Evolutionary conservation across 2,113 vertebrate genomes (phyloP).

Genomic region (Pungitius pungitius): DNA sequence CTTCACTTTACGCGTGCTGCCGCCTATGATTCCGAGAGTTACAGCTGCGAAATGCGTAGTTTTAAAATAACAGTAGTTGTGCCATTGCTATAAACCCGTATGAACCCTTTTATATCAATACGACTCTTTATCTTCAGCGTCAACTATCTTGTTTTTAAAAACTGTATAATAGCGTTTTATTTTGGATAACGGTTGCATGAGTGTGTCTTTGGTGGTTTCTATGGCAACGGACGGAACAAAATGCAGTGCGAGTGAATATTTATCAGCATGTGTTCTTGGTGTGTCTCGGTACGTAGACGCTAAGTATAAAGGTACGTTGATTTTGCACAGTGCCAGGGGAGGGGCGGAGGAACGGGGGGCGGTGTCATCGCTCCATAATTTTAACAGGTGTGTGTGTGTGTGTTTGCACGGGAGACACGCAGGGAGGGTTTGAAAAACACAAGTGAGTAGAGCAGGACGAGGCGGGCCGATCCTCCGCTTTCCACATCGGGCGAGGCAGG

Average conservation of each 20-base stretch:
- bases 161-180: too few species aligned
- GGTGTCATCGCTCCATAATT: conserved; percentile 27
- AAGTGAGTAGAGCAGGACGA: conserved; percentile 30
- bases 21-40: neutral
- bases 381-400: conserved; percentile 31
- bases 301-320: neutral
- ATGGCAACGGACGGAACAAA: too few species aligned
- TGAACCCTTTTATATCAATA: neutral
- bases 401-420: neutral
- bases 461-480: neutral
- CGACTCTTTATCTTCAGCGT: neutral
- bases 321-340: conserved; percentile 31
- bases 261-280: neutral
- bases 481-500: conserved; percentile 23
- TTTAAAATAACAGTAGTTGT: neutral
- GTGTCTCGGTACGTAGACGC: neutral
- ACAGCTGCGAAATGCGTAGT: neutral
- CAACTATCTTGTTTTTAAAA: neutral
- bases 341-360: conserved; percentile 27
- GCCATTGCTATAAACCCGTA: neutral
- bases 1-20: neutral
- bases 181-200: neutral
- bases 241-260: neutral
- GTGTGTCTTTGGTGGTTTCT: too few species aligned
- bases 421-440: conserved; percentile 20